phyloP scores from a whole-genome alignment of 2,113 vertebrate genomes.

The Nothoprocta perdicaria region DNA sequence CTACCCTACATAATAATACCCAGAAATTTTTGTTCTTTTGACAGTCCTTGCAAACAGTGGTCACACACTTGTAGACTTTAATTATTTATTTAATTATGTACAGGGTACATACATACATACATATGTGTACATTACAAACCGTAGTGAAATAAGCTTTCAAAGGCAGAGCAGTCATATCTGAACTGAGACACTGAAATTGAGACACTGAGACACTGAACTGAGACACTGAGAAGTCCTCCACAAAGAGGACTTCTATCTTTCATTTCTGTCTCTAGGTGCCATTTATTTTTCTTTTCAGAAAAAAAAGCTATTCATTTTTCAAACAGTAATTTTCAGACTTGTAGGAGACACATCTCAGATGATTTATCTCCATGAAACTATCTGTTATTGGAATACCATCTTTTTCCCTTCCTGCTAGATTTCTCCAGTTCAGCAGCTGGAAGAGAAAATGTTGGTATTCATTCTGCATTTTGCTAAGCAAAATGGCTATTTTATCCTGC shows the following conservation, averaged over 20 bases:
- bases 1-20: not conserved
- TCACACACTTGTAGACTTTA: constrained; percentile 9
- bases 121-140: not conserved
- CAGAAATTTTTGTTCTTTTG: not conserved
- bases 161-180: not conserved
- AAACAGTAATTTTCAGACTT: not conserved
- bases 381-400: not conserved
- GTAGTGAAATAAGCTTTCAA: not conserved
- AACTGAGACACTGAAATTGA: not conserved
- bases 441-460: not conserved
- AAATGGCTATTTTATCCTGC: not conserved
- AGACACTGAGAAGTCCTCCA: not conserved
- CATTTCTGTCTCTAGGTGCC: not conserved
- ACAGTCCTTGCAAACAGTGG: not conserved
- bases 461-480: not conserved
- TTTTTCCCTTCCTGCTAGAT: not conserved
- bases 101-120: not conserved
- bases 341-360: not conserved
- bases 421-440: not conserved
- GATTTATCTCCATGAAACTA: not conserved
- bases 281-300: not conserved
- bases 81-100: not conserved
- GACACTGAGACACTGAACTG: not conserved
- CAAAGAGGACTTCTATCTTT: not conserved
- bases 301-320: not conserved